Evolutionary conservation across 1,140 invertebrate genomes (phyloP).

Genomic region (Phocides pigmalion): DNA sequence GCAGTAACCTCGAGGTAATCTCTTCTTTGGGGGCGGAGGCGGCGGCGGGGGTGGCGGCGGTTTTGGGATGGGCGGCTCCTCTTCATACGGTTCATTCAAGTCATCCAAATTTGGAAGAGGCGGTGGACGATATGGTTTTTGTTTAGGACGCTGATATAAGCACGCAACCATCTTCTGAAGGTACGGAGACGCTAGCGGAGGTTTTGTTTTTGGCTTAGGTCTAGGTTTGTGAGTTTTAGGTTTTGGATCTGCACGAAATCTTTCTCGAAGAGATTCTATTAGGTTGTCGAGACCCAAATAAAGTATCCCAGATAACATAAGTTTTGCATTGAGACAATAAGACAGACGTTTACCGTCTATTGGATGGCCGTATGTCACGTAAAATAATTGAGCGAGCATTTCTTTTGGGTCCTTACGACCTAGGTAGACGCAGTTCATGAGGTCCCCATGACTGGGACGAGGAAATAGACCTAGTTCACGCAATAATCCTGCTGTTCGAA

Average conservation of each 20-base stretch:
- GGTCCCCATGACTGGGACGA: slow-evolving; percentile 52
- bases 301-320: slow-evolving; percentile 67
- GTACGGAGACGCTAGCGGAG: slow-evolving; percentile 60
- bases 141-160: slow-evolving; percentile 51
- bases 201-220: slow-evolving; percentile 43
- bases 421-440: slow-evolving; percentile 61
- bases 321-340: slow-evolving; percentile 61
- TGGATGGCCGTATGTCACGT: slow-evolving; percentile 54
- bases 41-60: slow-evolving; percentile 59
- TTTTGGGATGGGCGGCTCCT: slow-evolving; percentile 58
- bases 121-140: slow-evolving; percentile 46
- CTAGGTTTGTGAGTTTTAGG: slow-evolving; percentile 39
- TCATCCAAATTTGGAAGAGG: slow-evolving; percentile 66
- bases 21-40: slow-evolving; percentile 66
- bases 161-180: slow-evolving; percentile 61
- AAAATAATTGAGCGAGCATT: slow-evolving; percentile 68
- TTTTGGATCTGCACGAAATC: slow-evolving; percentile 50
- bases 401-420: slow-evolving; percentile 66
- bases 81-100: slow-evolving; percentile 66
- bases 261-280: slow-evolving; percentile 50
- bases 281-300: slow-evolving; percentile 66
- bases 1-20: slow-evolving; percentile 53
- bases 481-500: slow-evolving; percentile 52
- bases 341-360: slow-evolving; percentile 57
- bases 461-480: slow-evolving; percentile 59